Percentiles rank a stretch among this genome's conserved stretches.
phyloP scores from a whole-genome alignment of 1,140 invertebrate species.

The Zaprionus davidi region DNA sequence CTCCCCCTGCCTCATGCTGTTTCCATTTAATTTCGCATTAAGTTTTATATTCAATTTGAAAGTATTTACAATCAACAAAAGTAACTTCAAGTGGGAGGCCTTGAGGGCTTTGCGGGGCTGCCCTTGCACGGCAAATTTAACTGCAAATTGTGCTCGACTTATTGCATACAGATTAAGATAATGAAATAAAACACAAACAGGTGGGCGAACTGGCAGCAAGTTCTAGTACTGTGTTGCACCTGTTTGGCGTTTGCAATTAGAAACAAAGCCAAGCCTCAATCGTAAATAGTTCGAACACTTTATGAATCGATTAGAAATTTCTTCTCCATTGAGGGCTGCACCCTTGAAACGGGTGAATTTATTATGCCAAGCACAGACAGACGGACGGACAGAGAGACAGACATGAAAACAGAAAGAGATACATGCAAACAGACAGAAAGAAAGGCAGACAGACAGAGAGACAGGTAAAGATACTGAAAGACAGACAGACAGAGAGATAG shows the following conservation, averaged over 20 bases:
- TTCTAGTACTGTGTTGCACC: neutral
- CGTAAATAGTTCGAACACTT: conserved; percentile 41
- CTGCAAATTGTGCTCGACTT: conserved; percentile 67
- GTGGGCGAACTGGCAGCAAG: neutral
- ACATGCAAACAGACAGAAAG: too few relatives aligned
- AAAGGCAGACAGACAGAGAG: too few relatives aligned
- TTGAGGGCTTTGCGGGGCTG: conserved; percentile 39
- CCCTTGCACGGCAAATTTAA: conserved; percentile 62
- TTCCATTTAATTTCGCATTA: neutral
- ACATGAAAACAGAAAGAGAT: too few relatives aligned
- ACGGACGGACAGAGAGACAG: neutral
- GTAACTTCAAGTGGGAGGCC: conserved; percentile 47
- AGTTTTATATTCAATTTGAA: conserved; percentile 24
- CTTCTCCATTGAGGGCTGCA: conserved; percentile 8
- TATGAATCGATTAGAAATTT: conserved; percentile 6
- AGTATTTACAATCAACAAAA: conserved; percentile 32
- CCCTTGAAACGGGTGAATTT: conserved; percentile 60
- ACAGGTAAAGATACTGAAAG: too few relatives aligned
- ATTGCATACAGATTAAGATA: conserved; percentile 33
- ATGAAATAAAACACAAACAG: neutral
- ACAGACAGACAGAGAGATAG: too few relatives aligned
- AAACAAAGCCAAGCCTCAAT: conserved; percentile 25
- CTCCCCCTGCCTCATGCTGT: neutral
- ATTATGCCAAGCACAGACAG: conserved; percentile 59
- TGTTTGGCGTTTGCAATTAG: neutral